These are phyloP conservation scores for Rhabdophis nuchalis DNA, from an alignment of 2,797 vertebrate genomes.

Conservation along the genomic window DNA sequence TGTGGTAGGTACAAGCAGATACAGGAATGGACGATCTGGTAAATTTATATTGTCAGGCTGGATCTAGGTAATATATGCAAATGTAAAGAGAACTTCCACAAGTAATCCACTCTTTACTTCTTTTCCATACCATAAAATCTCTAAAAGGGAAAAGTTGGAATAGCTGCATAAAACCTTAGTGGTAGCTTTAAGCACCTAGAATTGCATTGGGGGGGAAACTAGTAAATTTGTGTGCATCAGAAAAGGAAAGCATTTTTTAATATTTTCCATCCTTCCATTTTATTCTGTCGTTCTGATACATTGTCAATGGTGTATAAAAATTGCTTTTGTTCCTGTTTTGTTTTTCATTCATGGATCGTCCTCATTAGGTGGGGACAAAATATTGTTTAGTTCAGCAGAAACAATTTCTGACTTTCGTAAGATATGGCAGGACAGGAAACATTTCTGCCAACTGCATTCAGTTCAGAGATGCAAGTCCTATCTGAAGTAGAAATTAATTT, in stretches of 20 bases:
- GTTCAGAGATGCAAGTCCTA: neutral
- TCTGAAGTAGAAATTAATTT: neutral
- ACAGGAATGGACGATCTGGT: neutral
- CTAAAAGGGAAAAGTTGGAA: neutral
- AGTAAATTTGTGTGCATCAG: neutral
- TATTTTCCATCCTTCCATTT: neutral
- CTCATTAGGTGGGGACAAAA: neutral
- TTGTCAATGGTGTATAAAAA: too few species aligned
- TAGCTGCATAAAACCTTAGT: neutral
- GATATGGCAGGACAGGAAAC: neutral
- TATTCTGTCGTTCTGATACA: neutral
- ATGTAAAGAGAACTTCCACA: neutral
- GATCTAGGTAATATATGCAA: neutral
- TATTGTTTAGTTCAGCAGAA: neutral
- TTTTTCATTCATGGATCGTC: neutral
- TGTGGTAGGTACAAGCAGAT: constrained; percentile 72
- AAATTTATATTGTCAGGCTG: neutral
- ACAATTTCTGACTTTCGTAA: neutral
- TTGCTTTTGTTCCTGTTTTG: neutral
- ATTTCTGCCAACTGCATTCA: neutral
- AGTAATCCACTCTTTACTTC: neutral
- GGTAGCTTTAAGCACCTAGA: neutral
- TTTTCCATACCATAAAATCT: neutral
- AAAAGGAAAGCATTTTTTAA: neutral
- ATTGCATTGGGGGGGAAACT: neutral